phyloP scores from a whole-genome alignment of 2,797 vertebrate species.

The Xenentodon cancila region DNA sequence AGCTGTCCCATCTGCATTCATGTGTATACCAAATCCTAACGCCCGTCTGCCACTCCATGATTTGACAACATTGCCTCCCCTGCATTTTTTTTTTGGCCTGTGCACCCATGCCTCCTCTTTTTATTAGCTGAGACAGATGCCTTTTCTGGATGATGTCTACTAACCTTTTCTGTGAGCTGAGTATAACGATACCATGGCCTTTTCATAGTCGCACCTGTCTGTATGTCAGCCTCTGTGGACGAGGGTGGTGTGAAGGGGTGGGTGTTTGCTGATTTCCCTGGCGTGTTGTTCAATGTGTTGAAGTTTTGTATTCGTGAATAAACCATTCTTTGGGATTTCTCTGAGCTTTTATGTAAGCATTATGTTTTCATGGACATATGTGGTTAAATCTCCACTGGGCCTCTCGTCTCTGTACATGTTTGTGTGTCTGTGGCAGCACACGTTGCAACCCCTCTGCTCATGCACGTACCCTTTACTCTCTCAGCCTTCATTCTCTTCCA shows the following conservation, averaged over 20 bases:
- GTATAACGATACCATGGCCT: conserved; percentile 81
- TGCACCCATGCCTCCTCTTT: conserved; percentile 37
- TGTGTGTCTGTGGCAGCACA: conserved; percentile 7
- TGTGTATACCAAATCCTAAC: conserved; percentile 65
- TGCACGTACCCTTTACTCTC: conserved; percentile 37
- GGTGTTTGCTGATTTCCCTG: conserved; percentile 24
- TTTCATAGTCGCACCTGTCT: conserved; percentile 73
- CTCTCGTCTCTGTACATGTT: background rate
- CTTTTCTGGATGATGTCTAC: conserved; percentile 79
- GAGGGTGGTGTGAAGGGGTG: background rate
- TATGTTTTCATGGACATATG: conserved; percentile 2
- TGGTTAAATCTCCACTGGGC: conserved; percentile 4
- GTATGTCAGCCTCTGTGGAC: conserved; percentile 32
- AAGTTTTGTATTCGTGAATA: conserved; percentile 11
- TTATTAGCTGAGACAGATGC: conserved; percentile 73
- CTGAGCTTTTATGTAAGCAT: conserved; percentile 18
- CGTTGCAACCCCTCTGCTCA: conserved; percentile 35
- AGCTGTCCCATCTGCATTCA: conserved; percentile 79
- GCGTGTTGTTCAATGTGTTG: conserved; percentile 15
- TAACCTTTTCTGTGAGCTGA: conserved; percentile 82
- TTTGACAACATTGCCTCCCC: conserved; percentile 35
- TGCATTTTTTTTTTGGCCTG: conserved; percentile 21
- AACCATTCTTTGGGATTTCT: conserved; percentile 11
- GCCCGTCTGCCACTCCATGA: conserved; percentile 67
- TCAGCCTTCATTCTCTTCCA: conserved; percentile 21